Conservation (phyloP, 2,888 invertebrate genomes). For the Watsonalla cultraria region DNA sequence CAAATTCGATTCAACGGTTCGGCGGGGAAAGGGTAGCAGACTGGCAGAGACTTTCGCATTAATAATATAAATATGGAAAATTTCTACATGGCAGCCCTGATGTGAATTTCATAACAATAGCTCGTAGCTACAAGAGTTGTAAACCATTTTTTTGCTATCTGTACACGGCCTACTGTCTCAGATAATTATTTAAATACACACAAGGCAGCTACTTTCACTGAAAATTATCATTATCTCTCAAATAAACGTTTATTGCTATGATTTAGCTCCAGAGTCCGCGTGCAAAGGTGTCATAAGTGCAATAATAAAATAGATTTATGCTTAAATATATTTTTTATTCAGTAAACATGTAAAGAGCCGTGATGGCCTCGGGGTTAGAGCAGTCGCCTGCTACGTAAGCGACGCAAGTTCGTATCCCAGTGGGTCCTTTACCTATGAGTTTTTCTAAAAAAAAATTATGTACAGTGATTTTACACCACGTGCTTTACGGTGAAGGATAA, state of each 20-base stretch:
- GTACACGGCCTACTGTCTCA: slow-evolving; percentile 28
- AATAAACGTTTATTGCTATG: slow-evolving; percentile 10
- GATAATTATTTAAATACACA: slow-evolving; percentile 57
- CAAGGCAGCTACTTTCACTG: slow-evolving; percentile 57
- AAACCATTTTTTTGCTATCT: slow-evolving; percentile 3
- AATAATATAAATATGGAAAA: too few relatives aligned
- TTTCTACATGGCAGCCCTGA: not conserved
- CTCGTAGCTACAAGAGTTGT: slow-evolving; percentile 3
- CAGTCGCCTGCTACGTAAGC: too few relatives aligned
- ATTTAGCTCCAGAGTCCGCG: not conserved
- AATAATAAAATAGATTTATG: not conserved
- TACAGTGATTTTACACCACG: too few relatives aligned
- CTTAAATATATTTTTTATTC: not conserved
- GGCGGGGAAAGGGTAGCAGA: too few relatives aligned
- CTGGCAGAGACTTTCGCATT: too few relatives aligned
- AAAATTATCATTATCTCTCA: slow-evolving; percentile 49
- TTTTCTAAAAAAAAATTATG: too few relatives aligned
- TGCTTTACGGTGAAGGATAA: too few relatives aligned
- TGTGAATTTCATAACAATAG: slow-evolving; percentile 4
- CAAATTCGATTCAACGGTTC: too few relatives aligned
- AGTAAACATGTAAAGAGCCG: too few relatives aligned
- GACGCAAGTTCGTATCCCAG: too few relatives aligned
- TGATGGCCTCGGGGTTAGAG: too few relatives aligned
- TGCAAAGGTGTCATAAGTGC: not conserved
- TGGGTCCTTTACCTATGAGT: too few relatives aligned